These are phyloP conservation scores for Lasioglossum figueresi DNA, from an alignment of 2,888 invertebrate genomes.

Conservation along the genomic window DNA sequence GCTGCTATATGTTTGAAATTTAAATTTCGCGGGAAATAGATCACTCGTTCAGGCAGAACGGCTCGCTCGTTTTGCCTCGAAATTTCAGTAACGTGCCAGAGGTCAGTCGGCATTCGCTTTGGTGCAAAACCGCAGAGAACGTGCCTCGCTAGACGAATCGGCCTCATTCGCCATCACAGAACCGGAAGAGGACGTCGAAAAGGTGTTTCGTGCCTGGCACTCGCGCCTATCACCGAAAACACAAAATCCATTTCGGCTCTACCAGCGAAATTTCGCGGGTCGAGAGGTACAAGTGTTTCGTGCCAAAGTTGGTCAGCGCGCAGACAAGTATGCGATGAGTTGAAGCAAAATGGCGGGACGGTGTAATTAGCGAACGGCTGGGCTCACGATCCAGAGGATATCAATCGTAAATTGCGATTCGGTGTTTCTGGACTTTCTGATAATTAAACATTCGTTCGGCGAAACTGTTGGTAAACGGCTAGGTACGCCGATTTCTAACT, in stretches of 20 bases:
- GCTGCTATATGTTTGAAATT: conserved; percentile 13
- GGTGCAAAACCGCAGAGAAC: neutral
- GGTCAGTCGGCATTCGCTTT: neutral
- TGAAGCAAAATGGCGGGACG: conserved; percentile 13
- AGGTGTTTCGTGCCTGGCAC: conserved; percentile 59
- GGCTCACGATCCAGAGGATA: conserved; percentile 23
- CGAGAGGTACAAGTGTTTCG: conserved; percentile 51
- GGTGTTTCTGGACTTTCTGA: conserved; percentile 7
- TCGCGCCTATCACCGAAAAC: conserved; percentile 49
- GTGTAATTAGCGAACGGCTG: conserved; percentile 42
- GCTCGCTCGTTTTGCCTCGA: neutral
- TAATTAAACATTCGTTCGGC: conserved; percentile 22
- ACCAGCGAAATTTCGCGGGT: conserved; percentile 58
- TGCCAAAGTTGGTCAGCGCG: conserved; percentile 48
- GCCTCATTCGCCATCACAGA: conserved; percentile 7
- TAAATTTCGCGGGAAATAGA: conserved; percentile 27
- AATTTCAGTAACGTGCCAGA: neutral
- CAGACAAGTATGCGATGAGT: conserved; percentile 30
- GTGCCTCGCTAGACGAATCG: conserved; percentile 19
- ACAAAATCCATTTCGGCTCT: conserved; percentile 57
- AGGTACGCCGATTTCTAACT: conserved; percentile 4
- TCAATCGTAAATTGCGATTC: conserved; percentile 21
- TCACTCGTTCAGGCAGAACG: neutral
- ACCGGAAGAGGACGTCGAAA: conserved; percentile 25
- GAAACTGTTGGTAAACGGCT: conserved; percentile 9